Percentiles rank a stretch among this genome's conserved stretches.
These are phyloP conservation scores for Odontocerum albicorne DNA, from an alignment of 2,888 invertebrate genomes.

Conservation along the genomic window DNA sequence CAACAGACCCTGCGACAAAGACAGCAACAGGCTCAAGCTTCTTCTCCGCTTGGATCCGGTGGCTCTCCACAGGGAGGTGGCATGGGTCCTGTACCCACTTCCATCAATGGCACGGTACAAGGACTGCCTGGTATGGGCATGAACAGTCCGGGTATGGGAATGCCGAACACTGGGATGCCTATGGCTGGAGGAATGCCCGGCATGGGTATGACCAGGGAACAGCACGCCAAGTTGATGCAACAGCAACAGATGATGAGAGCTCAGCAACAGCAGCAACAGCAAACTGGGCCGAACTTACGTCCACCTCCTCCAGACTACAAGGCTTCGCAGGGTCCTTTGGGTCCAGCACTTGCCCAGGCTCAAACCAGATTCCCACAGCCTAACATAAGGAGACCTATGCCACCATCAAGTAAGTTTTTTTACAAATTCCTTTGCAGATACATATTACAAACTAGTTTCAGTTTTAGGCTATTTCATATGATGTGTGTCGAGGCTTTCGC, in stretches of 20 bases:
- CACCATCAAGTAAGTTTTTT: slow-evolving; percentile 61
- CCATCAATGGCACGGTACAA: slow-evolving; percentile 40
- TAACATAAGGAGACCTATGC: slow-evolving; percentile 65
- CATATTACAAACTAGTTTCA: too few relatives aligned
- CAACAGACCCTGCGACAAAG: slow-evolving; percentile 69
- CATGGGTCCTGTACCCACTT: slow-evolving; percentile 17
- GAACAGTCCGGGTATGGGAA: slow-evolving; percentile 33
- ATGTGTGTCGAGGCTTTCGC: too few relatives aligned
- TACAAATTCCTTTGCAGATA: neutral
- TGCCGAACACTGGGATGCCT: slow-evolving; percentile 28
- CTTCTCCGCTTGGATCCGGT: slow-evolving; percentile 24
- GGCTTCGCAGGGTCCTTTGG: slow-evolving; percentile 56
- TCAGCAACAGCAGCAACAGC: slow-evolving; percentile 50
- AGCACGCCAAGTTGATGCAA: slow-evolving; percentile 69
- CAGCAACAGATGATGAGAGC: slow-evolving; percentile 66
- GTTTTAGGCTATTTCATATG: too few relatives aligned
- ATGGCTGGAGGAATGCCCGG: slow-evolving; percentile 41
- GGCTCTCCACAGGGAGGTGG: slow-evolving; percentile 23
- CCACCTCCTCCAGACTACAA: slow-evolving; percentile 89
- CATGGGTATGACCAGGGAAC: slow-evolving; percentile 58
- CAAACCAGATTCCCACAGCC: slow-evolving; percentile 55
- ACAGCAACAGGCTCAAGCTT: slow-evolving; percentile 40
- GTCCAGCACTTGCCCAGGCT: slow-evolving; percentile 30
- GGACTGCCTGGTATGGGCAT: slow-evolving; percentile 39
- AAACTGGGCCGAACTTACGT: slow-evolving; percentile 44